These are phyloP conservation scores for Euschistus heros DNA, from an alignment of 1,140 invertebrate species.

Conservation along the genomic window DNA sequence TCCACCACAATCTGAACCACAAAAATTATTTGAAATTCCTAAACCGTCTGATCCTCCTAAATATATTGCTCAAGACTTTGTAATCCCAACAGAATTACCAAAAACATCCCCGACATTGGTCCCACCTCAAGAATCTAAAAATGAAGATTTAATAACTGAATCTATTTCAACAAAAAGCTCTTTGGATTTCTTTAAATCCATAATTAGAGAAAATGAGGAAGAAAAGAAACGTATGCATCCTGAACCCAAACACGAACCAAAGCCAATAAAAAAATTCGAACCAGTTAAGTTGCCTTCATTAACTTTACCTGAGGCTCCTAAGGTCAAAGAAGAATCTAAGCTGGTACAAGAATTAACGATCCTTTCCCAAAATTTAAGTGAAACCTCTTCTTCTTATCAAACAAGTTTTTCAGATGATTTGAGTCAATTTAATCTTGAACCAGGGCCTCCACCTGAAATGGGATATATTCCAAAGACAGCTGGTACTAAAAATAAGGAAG, in stretches of 20 bases:
- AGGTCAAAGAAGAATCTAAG: background rate
- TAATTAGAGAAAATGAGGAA: constrained; percentile 38
- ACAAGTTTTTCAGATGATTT: background rate
- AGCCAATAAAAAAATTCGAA: background rate
- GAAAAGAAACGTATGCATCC: constrained; percentile 9
- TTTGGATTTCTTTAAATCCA: constrained; percentile 47
- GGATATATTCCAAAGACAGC: constrained; percentile 47
- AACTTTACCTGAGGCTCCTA: background rate
- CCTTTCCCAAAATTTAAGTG: background rate
- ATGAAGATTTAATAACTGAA: constrained; percentile 18
- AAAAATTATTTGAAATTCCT: too few species aligned
- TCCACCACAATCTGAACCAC: too few species aligned
- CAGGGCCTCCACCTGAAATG: constrained; percentile 61
- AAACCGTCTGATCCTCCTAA: too few species aligned
- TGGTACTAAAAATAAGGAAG: constrained; percentile 36
- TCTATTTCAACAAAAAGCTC: constrained; percentile 41
- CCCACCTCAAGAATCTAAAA: background rate
- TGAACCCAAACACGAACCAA: constrained; percentile 6
- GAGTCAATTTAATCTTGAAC: constrained; percentile 46
- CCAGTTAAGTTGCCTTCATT: background rate
- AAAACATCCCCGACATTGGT: background rate
- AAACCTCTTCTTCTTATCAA: constrained; percentile 2
- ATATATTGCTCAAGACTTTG: too few species aligned
- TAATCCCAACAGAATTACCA: background rate
- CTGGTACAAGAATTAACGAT: background rate